Evolutionary conservation across 2,888 invertebrate species (phyloP), one percentile per base, ranked within the genome.

Genomic region (Octonoba sinensis): DNA sequence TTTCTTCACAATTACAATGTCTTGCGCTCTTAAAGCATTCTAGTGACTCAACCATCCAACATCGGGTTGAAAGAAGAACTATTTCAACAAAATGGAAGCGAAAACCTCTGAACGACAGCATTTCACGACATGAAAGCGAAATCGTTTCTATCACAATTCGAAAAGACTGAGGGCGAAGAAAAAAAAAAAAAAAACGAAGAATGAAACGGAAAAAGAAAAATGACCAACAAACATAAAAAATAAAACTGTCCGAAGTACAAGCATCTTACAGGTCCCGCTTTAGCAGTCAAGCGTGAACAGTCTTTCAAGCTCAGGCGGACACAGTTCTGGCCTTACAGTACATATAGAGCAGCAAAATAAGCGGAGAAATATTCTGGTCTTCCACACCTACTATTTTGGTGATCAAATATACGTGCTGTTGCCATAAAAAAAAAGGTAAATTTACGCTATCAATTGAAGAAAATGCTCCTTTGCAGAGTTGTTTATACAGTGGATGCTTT

Each of bases 141-240:
- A 69, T 56, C 54, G 24, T 51, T 36, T 56, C 56, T n/a, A 44
- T 69, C 44, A 36, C 54, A 54, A 18, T 67, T 51, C 20, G 20
- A 56, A 67, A 67, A 44, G 44, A 56, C 44, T 13, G 27, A 3
- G 44, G 56, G 20, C 44, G 20, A 13, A 4, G 36, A 56, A 69
- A 51, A 24, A 69, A 69, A 13, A 4, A 56, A 56, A 69, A 51
- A 24, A 69, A 69, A 69, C 67, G 54, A 51, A 54, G 36, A 62
- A 62, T 2, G 27, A 27, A 62, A 62, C 11, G 13, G 4, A 27
- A 62, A 62, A 62, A 36, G 1, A 18, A 69, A 51, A 56, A 20
- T 36, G 36, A 13, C 27, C 27, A 27, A 27, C 27, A 27, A 27
- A 27, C 27, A 27, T 27, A 27, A 27, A 27, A 27, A 27, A 27